Percentiles rank a stretch among this genome's conserved stretches.
Evolutionary conservation across 2,888 invertebrate species (phyloP).

Genomic region (Hybos culiciformis): DNA sequence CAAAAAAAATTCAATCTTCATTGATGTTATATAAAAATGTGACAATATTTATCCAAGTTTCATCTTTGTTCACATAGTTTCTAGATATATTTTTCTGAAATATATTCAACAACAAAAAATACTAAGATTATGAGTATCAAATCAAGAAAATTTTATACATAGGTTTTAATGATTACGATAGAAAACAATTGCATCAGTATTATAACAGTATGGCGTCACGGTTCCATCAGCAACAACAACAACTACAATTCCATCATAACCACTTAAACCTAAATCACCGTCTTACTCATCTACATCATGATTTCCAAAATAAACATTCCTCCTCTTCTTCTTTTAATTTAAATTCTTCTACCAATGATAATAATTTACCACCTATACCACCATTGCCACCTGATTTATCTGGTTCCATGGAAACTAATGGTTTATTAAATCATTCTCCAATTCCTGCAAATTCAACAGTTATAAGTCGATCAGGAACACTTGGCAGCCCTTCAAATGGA

Average conservation of each 20-base stretch:
- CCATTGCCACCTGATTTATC: neutral
- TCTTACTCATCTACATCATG: conserved; percentile 18
- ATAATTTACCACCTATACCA: conserved; percentile 13
- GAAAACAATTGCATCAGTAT: conserved; percentile 25
- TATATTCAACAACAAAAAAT: too few relatives aligned
- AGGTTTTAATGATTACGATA: too few relatives aligned
- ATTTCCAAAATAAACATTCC: conserved; percentile 15
- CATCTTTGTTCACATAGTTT: too few relatives aligned
- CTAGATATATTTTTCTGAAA: too few relatives aligned
- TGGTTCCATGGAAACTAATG: conserved; percentile 17
- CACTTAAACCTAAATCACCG: conserved; percentile 14
- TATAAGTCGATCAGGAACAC: too few relatives aligned
- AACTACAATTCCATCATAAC: conserved; percentile 11
- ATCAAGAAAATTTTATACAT: too few relatives aligned
- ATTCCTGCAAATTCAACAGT: conserved; percentile 22
- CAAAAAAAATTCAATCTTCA: too few relatives aligned
- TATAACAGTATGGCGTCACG: conserved; percentile 27
- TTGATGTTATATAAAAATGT: too few relatives aligned
- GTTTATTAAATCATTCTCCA: conserved; percentile 18
- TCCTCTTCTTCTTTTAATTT: conserved; percentile 15
- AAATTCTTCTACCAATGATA: conserved; percentile 20
- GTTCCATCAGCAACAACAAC: conserved; percentile 20
- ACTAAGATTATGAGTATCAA: too few relatives aligned
- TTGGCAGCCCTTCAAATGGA: conserved; percentile 1
- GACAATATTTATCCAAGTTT: too few relatives aligned